Percentiles rank a stretch among this genome's conserved stretches.
Evolutionary conservation across 1,140 invertebrate species (phyloP).

Genomic region (Ceratina calcarata): DNA sequence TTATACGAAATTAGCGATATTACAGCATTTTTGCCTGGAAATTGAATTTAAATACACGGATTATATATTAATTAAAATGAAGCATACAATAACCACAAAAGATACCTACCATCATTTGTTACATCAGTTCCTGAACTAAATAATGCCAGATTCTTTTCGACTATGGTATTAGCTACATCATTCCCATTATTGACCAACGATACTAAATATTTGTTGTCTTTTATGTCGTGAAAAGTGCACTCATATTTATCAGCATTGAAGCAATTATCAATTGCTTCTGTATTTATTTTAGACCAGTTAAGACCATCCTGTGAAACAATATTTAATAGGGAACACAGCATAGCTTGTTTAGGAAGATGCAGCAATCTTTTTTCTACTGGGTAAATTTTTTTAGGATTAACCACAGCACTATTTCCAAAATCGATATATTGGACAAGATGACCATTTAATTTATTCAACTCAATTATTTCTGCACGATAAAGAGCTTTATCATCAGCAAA

Average conservation of each 20-base stretch:
- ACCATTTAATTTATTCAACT: slow-evolving; percentile 80
- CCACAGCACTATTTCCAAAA: slow-evolving; percentile 86
- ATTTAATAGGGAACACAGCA: slow-evolving; percentile 84
- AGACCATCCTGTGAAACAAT: slow-evolving; percentile 78
- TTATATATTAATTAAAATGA: background rate
- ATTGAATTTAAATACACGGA: slow-evolving; percentile 15
- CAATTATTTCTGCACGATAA: slow-evolving; percentile 84
- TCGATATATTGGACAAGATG: slow-evolving; percentile 87
- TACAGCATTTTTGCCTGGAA: slow-evolving; percentile 33
- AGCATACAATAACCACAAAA: background rate
- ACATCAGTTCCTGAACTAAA: slow-evolving; percentile 34
- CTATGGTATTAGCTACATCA: slow-evolving; percentile 74
- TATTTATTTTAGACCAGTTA: slow-evolving; percentile 80
- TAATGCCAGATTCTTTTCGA: slow-evolving; percentile 76
- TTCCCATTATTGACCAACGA: slow-evolving; percentile 79
- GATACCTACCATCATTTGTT: slow-evolving; percentile 53
- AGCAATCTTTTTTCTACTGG: slow-evolving; percentile 84
- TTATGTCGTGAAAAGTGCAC: slow-evolving; percentile 79
- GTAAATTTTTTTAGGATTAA: slow-evolving; percentile 84
- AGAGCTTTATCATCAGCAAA: slow-evolving; percentile 86
- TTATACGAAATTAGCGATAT: slow-evolving; percentile 14
- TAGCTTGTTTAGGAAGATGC: slow-evolving; percentile 85
- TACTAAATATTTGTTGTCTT: slow-evolving; percentile 80
- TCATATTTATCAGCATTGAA: slow-evolving; percentile 83
- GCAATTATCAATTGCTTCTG: slow-evolving; percentile 78